phyloP scores from a whole-genome alignment of 2,888 invertebrate species.

The Pristionchus arcanus region DNA sequence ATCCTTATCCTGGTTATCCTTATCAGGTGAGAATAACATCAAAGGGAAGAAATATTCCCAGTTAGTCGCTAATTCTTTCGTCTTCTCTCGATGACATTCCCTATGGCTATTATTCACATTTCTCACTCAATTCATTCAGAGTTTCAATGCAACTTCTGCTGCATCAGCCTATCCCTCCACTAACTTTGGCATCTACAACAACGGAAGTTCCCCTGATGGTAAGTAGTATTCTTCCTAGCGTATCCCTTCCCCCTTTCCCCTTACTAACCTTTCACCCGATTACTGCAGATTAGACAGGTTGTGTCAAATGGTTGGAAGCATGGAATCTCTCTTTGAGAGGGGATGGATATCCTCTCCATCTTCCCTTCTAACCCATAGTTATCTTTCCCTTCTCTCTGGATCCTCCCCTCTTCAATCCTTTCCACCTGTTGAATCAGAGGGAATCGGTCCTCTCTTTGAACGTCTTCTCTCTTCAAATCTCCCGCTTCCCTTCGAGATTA shows the following conservation, averaged over 20 bases:
- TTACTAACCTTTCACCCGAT: constrained; percentile 5
- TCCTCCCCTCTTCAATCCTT: constrained; percentile 19
- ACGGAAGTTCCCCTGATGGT: constrained; percentile 33
- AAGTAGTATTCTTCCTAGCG: neutral
- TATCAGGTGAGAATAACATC: constrained; percentile 12
- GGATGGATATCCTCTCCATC: neutral
- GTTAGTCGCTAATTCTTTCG: neutral
- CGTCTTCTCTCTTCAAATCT: neutral
- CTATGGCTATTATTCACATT: neutral
- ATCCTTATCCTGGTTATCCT: constrained; percentile 10
- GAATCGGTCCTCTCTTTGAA: constrained; percentile 14
- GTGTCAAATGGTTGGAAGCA: constrained; percentile 32
- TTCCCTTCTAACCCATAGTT: constrained; percentile 24
- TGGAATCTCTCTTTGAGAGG: neutral
- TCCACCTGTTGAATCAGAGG: constrained; percentile 26
- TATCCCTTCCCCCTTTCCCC: neutral
- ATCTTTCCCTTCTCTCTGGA: neutral
- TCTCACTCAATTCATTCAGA: constrained; percentile 13
- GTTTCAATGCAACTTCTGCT: neutral
- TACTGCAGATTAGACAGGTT: neutral
- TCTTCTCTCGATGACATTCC: neutral
- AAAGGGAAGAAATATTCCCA: neutral
- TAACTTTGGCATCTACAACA: constrained; percentile 9
- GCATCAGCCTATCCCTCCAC: neutral
- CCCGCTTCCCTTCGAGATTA: neutral